Percentiles rank a stretch among this genome's conserved stretches.
These are phyloP conservation scores for Drosophila kikkawai DNA, from an alignment of 1,140 invertebrate species.

Conservation along the genomic window DNA sequence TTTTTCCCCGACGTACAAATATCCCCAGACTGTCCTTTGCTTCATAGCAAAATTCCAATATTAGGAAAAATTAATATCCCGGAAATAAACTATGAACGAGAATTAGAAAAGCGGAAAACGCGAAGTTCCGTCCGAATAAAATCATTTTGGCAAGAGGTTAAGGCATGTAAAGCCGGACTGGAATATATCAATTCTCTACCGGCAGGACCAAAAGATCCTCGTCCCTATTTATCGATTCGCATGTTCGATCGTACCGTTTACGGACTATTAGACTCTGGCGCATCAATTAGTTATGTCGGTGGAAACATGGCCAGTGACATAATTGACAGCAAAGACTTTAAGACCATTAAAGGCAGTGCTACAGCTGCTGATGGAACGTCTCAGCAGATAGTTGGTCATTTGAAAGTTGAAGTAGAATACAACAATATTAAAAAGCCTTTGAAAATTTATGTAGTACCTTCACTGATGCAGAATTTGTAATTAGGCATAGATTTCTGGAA, in stretches of 20 bases:
- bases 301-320: background rate
- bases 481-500: too few relatives aligned
- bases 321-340: conserved; percentile 1
- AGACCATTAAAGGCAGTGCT: background rate
- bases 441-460: too few relatives aligned
- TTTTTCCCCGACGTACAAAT: too few relatives aligned
- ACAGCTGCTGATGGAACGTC: background rate
- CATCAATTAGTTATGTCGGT: too few relatives aligned
- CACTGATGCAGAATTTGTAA: too few relatives aligned
- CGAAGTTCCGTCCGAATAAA: conserved; percentile 2
- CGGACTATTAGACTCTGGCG: too few relatives aligned
- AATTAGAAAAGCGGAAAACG: background rate
- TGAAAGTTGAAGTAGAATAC: background rate
- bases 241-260: background rate
- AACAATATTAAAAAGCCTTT: too few relatives aligned
- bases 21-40: too few relatives aligned
- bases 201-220: too few relatives aligned
- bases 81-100: background rate
- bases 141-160: background rate
- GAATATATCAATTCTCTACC: too few relatives aligned
- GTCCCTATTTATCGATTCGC: background rate
- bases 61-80: background rate
- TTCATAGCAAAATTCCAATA: too few relatives aligned
- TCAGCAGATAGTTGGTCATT: conserved; percentile 1
- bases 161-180: background rate